A percentile compares a stretch with the other conserved stretches of the same genome.
phyloP scores from a whole-genome alignment of 2,113 vertebrate genomes.

The Microcebus tavaratra region DNA sequence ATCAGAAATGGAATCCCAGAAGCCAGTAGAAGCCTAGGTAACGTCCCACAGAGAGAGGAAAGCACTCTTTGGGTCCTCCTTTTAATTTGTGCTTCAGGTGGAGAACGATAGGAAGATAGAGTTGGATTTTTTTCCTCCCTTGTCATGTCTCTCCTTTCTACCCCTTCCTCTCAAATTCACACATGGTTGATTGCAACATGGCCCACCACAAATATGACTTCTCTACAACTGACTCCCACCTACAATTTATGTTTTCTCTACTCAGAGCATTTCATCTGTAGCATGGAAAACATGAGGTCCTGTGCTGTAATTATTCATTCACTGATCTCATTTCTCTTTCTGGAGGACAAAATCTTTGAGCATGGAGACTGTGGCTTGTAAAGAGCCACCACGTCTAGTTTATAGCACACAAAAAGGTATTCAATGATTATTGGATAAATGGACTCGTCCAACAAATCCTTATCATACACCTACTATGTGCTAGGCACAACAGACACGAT shows the following conservation, averaged over 20 bases:
- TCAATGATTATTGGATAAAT: neutral
- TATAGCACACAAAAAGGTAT: neutral
- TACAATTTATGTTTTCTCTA: constrained; percentile 26
- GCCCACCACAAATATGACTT: neutral
- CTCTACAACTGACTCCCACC: neutral
- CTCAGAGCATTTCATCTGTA: neutral
- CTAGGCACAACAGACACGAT: neutral
- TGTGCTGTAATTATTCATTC: neutral
- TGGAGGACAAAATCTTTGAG: neutral
- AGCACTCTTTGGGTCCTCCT: neutral
- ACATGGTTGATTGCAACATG: neutral
- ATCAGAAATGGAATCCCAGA: neutral
- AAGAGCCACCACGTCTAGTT: neutral
- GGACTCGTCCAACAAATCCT: neutral
- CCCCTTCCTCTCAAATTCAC: neutral
- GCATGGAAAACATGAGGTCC: neutral
- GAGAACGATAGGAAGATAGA: neutral
- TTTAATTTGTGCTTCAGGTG: neutral
- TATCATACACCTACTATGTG: neutral
- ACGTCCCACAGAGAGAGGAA: neutral
- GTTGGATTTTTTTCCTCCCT: neutral
- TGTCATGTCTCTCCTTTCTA: neutral
- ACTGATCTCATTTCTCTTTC: neutral
- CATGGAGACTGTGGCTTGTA: neutral
- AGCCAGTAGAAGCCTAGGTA: neutral